Percentiles rank a stretch among this genome's conserved stretches.
Evolutionary conservation across 2,888 invertebrate genomes (phyloP).

Genomic region (Molanna angustata): DNA sequence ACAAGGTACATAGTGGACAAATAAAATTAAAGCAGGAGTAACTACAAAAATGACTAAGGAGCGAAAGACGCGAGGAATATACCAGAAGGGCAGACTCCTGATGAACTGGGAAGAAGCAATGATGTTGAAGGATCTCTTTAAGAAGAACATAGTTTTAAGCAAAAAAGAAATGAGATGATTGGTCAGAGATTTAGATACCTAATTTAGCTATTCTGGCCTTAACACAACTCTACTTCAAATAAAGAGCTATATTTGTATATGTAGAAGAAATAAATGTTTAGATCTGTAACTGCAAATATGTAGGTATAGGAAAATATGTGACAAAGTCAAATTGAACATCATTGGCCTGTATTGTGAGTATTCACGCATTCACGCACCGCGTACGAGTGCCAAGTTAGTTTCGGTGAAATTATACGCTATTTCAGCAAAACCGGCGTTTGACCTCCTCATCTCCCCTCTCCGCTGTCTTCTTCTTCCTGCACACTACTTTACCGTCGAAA

Average conservation of each 20-base stretch:
- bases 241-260: neutral
- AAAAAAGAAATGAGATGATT: no score
- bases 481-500: neutral
- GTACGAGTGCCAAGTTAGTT: constrained; percentile 8
- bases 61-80: no score
- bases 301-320: neutral
- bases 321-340: neutral
- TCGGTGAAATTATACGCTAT: constrained; percentile 7
- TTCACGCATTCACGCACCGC: constrained; percentile 12
- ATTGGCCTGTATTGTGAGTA: neutral
- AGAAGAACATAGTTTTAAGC: no score
- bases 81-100: no score
- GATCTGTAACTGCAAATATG: neutral
- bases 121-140: no score
- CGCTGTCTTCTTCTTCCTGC: neutral
- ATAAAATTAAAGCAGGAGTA: no score
- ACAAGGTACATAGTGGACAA: no score
- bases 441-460: constrained; percentile 2
- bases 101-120: no score
- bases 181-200: no score
- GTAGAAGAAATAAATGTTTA: neutral
- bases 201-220: no score
- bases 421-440: constrained; percentile 9
- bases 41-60: no score
- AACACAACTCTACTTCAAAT: no score